phyloP scores from a whole-genome alignment of 2,113 vertebrate genomes.

The Saimiri boliviensis region DNA sequence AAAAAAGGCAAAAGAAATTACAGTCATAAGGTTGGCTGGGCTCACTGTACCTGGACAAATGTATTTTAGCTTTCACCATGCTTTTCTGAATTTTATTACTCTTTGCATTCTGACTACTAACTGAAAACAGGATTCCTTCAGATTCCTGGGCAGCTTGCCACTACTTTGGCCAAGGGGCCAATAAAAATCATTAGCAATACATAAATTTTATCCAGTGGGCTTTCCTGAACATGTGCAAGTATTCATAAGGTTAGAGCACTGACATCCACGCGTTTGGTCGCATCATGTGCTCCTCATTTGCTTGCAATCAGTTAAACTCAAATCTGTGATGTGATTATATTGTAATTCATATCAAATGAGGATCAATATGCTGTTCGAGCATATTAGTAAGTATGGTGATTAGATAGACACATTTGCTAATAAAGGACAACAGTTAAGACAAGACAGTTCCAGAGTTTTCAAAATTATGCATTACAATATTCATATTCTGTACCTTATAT shows the following conservation, averaged over 20 bases:
- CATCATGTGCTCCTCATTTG: slow-evolving; percentile 69
- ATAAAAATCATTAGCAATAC: slow-evolving; percentile 89
- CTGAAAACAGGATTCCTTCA: slow-evolving; percentile 81
- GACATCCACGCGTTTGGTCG: slow-evolving; percentile 75
- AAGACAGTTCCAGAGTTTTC: slow-evolving; percentile 33
- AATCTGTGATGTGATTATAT: slow-evolving; percentile 53
- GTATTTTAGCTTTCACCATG: slow-evolving; percentile 53
- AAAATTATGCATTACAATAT: neutral
- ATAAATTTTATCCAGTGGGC: slow-evolving; percentile 87
- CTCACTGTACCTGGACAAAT: slow-evolving; percentile 63
- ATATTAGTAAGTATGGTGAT: slow-evolving; percentile 56
- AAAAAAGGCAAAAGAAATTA: slow-evolving; percentile 32
- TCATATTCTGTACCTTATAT: neutral
- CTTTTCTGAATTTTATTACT: slow-evolving; percentile 76
- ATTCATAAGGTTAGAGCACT: slow-evolving; percentile 79
- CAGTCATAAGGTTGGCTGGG: neutral
- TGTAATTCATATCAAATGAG: slow-evolving; percentile 75
- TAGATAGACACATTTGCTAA: slow-evolving; percentile 68
- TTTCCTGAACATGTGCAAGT: slow-evolving; percentile 86
- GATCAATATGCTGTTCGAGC: slow-evolving; percentile 52
- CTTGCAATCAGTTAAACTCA: slow-evolving; percentile 26
- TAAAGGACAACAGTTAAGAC: slow-evolving; percentile 62
- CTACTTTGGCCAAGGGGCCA: slow-evolving; percentile 79
- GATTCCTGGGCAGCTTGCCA: slow-evolving; percentile 85
- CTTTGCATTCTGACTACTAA: slow-evolving; percentile 79